Conservation (phyloP, 1,140 invertebrate species). For the Nomia melanderi region DNA sequence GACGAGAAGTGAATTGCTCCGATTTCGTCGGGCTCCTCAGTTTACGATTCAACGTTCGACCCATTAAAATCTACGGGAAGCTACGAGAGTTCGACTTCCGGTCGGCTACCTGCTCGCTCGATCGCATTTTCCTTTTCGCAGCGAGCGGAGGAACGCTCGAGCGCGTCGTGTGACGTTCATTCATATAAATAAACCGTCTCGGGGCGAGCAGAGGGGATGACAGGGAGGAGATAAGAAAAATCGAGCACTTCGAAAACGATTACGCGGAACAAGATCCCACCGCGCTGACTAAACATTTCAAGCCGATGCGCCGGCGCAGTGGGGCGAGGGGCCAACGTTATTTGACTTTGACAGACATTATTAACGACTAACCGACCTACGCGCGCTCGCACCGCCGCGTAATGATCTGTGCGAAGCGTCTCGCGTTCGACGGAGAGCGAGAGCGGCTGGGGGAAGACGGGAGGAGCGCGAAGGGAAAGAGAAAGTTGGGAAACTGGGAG, state of each 20-base stretch:
- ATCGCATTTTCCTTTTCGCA: too few relatives aligned
- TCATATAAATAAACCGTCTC: constrained; percentile 45
- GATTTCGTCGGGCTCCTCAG: too few relatives aligned
- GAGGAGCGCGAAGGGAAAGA: too few relatives aligned
- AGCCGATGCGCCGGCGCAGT: neutral
- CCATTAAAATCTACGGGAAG: too few relatives aligned
- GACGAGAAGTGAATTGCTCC: too few relatives aligned
- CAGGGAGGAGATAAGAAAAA: constrained; percentile 7
- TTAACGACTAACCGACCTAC: constrained; percentile 41
- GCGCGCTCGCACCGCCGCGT: constrained; percentile 8
- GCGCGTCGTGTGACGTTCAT: constrained; percentile 14
- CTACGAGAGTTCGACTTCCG: neutral
- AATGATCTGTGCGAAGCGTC: constrained; percentile 26
- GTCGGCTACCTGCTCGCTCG: too few relatives aligned
- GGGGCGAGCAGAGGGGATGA: too few relatives aligned
- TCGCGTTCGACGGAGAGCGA: constrained; percentile 13
- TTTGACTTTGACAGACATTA: constrained; percentile 43
- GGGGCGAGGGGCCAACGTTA: neutral
- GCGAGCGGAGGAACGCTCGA: too few relatives aligned
- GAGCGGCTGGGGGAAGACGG: too few relatives aligned
- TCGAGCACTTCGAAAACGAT: constrained; percentile 26
- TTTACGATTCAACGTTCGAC: too few relatives aligned
- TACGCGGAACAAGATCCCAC: constrained; percentile 19
- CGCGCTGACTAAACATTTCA: constrained; percentile 13
- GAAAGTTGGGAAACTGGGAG: too few relatives aligned